Evolutionary conservation across 2,797 vertebrate genomes (phyloP).

Genomic region (Acridotheres tristis): DNA sequence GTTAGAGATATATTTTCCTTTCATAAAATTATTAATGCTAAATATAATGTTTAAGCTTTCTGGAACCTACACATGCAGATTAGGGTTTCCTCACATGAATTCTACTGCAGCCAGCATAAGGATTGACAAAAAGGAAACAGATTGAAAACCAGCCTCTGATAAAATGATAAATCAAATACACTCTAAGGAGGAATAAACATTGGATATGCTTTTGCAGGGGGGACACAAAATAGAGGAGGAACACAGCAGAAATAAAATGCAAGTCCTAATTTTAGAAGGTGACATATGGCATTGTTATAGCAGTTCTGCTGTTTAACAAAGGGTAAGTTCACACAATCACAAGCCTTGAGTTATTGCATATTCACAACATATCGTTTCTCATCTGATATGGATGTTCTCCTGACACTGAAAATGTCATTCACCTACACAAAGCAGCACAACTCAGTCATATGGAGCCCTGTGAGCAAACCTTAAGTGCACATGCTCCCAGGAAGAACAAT

Average conservation of each 20-base stretch:
- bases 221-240: background rate
- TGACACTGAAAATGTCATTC: slow-evolving; percentile 26
- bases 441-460: background rate
- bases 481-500: background rate
- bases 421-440: background rate
- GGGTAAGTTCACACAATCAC: background rate
- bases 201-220: background rate
- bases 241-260: background rate
- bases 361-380: background rate
- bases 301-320: slow-evolving; percentile 2
- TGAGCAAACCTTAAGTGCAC: background rate
- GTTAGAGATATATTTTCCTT: background rate
- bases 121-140: background rate
- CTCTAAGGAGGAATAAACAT: background rate
- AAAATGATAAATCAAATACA: background rate
- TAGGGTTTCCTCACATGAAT: background rate
- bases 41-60: background rate
- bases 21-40: background rate
- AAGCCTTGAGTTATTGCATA: background rate
- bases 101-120: background rate
- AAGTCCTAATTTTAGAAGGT: background rate
- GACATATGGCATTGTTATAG: background rate
- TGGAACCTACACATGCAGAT: background rate
- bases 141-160: background rate
- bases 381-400: background rate